These are phyloP conservation scores for Menura novaehollandiae DNA, from an alignment of 2,113 vertebrate genomes.

Conservation along the genomic window DNA sequence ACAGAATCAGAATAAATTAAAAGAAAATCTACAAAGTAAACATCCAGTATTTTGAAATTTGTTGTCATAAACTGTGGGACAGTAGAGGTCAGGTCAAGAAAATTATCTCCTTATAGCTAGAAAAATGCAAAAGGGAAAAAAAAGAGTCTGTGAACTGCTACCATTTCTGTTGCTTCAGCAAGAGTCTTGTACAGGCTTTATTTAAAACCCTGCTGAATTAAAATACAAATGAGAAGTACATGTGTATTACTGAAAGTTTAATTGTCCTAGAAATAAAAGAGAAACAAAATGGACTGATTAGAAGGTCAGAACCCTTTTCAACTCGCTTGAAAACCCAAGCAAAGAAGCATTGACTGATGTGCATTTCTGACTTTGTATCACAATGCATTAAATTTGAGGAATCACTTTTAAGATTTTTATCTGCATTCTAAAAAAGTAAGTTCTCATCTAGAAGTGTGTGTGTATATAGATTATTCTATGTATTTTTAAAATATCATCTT, in stretches of 20 bases:
- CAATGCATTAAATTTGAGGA: not conserved
- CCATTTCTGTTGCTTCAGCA: not conserved
- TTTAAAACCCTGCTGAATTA: not conserved
- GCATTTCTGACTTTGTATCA: not conserved
- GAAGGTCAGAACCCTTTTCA: not conserved
- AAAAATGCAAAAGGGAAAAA: not conserved
- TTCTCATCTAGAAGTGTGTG: not conserved
- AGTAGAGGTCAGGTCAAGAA: not conserved
- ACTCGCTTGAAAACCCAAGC: not conserved
- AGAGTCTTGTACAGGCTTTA: not conserved
- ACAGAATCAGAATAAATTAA: not conserved
- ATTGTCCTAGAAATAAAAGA: not conserved
- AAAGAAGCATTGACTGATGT: not conserved
- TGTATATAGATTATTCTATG: not conserved
- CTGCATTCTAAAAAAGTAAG: not conserved
- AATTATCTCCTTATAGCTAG: not conserved
- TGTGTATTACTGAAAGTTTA: not conserved
- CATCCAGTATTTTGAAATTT: not conserved
- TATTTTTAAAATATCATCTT: not conserved
- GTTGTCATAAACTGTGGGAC: not conserved
- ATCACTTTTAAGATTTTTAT: not conserved
- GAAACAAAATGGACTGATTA: not conserved
- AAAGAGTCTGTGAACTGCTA: not conserved
- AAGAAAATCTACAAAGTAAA: not conserved
- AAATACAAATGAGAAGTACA: not conserved